Conservation (phyloP, 2,888 invertebrate genomes). For the Erebia aethiops region DNA sequence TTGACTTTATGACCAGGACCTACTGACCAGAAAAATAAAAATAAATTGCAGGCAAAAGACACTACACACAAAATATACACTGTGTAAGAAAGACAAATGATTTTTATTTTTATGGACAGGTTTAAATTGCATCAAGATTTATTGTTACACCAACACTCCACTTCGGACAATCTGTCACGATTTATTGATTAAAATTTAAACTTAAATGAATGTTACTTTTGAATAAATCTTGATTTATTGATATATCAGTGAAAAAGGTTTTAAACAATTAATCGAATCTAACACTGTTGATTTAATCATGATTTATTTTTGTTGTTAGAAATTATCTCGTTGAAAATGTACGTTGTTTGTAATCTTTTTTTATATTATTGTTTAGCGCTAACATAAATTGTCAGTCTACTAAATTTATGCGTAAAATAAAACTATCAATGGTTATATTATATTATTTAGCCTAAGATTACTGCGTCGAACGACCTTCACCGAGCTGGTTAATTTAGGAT, state of each 20-base stretch:
- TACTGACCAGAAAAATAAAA: too few relatives aligned
- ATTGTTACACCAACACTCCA: slow-evolving; percentile 42
- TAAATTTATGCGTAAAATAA: too few relatives aligned
- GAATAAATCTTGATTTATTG: not conserved
- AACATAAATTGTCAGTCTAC: not conserved
- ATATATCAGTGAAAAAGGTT: not conserved
- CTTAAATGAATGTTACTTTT: not conserved
- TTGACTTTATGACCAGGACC: too few relatives aligned
- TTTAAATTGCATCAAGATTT: too few relatives aligned
- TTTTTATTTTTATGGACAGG: too few relatives aligned
- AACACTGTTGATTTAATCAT: not conserved
- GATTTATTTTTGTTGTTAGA: not conserved
- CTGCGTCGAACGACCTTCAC: too few relatives aligned
- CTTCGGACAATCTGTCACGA: slow-evolving; percentile 58
- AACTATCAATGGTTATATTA: too few relatives aligned
- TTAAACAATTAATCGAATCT: not conserved
- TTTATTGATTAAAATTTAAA: not conserved
- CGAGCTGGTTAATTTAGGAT: too few relatives aligned
- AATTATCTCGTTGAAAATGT: not conserved
- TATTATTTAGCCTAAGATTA: too few relatives aligned
- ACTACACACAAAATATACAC: too few relatives aligned
- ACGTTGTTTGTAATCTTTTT: not conserved
- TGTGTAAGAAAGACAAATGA: too few relatives aligned
- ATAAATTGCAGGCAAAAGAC: too few relatives aligned
- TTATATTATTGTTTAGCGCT: not conserved